A percentile compares a stretch with the other conserved stretches of the same genome.
phyloP scores from a whole-genome alignment of 2,797 vertebrate species.

The Lagodon rhomboides region DNA sequence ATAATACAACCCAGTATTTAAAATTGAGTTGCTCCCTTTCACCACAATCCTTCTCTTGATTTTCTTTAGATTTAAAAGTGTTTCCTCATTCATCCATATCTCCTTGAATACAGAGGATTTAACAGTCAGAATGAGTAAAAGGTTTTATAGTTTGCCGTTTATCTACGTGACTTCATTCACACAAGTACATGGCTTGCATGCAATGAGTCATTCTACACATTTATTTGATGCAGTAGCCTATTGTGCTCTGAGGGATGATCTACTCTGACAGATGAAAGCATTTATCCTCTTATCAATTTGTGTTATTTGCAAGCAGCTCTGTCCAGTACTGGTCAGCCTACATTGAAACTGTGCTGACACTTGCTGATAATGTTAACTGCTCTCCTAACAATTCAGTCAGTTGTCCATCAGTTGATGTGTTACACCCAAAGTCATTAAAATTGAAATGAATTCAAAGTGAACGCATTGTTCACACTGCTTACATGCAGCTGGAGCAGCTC shows the following conservation, averaged over 20 bases:
- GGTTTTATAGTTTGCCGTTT: background rate
- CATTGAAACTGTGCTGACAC: constrained; percentile 2
- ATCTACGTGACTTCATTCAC: background rate
- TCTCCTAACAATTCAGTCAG: constrained; percentile 26
- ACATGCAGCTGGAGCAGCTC: constrained; percentile 45
- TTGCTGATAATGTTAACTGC: constrained; percentile 28
- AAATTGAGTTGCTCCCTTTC: constrained; percentile 4
- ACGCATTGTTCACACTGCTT: constrained; percentile 38
- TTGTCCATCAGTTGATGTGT: constrained; percentile 36
- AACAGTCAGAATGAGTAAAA: background rate
- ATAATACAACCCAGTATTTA: constrained; percentile 3
- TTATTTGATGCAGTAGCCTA: background rate
- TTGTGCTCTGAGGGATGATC: background rate
- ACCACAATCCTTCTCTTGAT: accelerated
- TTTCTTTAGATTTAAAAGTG: constrained; percentile 6
- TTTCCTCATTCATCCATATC: background rate
- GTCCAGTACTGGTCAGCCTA: constrained; percentile 15
- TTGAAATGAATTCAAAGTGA: constrained; percentile 56
- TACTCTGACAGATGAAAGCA: background rate
- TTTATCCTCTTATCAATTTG: background rate
- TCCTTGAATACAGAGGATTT: background rate
- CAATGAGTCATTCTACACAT: background rate
- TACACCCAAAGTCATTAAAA: constrained; percentile 50
- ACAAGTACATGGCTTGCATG: background rate
- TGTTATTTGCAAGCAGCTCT: background rate